Percentiles rank a stretch among this genome's conserved stretches.
Conservation (phyloP, 2,888 invertebrate genomes). For the Apamea crenata region DNA sequence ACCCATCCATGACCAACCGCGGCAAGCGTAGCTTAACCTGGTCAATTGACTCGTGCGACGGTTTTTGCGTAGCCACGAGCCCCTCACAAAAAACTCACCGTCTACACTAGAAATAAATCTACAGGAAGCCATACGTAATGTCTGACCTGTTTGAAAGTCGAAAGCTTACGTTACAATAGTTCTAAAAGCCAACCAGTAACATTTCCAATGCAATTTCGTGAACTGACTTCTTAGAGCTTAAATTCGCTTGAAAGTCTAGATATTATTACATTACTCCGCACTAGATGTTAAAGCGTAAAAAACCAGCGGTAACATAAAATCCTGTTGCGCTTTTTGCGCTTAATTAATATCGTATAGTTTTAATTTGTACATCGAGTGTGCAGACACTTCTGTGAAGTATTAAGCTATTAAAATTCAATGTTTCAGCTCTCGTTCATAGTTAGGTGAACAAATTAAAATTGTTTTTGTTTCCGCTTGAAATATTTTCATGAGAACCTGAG, state of each 20-base stretch:
- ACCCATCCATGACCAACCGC: no score
- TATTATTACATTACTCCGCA: constrained; percentile 23
- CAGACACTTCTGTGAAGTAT: constrained; percentile 35
- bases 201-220: constrained; percentile 18
- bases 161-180: not conserved
- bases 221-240: constrained; percentile 10
- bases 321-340: constrained; percentile 26
- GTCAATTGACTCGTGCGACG: no score
- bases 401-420: constrained; percentile 52
- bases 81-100: not conserved
- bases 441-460: constrained; percentile 55
- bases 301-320: constrained; percentile 5
- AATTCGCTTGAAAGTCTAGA: constrained; percentile 25
- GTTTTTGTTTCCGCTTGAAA: constrained; percentile 51
- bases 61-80: no score
- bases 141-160: not conserved
- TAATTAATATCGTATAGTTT: constrained; percentile 17
- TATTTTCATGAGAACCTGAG: constrained; percentile 41
- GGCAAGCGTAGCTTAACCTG: no score
- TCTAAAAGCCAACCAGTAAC: constrained; percentile 15
- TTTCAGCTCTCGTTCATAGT: constrained; percentile 53
- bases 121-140: not conserved
- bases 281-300: constrained; percentile 23
- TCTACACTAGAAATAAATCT: not conserved
- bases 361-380: constrained; percentile 20